Evolutionary conservation across 2,797 vertebrate genomes (phyloP).

Genomic region (Kryptopterus vitreolus): DNA sequence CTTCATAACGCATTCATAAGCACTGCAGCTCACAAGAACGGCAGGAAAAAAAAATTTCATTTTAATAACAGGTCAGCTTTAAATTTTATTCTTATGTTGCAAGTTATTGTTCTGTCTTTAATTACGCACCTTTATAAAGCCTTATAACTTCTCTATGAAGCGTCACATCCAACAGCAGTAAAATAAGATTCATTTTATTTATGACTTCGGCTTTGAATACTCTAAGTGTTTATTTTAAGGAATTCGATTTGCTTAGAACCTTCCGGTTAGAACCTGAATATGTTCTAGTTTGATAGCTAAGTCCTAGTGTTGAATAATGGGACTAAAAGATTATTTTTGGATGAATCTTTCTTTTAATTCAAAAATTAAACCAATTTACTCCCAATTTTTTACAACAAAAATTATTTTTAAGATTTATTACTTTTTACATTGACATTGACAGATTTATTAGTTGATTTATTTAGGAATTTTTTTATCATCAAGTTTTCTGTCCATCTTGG

Average conservation of each 20-base stretch:
- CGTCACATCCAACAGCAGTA: not conserved
- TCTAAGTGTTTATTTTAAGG: too few relatives aligned
- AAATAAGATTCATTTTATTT: not conserved
- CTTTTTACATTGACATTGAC: too few relatives aligned
- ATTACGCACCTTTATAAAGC: not conserved
- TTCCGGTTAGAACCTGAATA: too few relatives aligned
- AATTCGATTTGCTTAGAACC: too few relatives aligned
- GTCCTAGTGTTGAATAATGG: not conserved
- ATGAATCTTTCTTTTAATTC: not conserved
- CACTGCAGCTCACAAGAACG: not conserved
- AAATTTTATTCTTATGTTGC: not conserved
- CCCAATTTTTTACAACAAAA: not conserved
- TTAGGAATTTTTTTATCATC: too few relatives aligned
- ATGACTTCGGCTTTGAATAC: not conserved
- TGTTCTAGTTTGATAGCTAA: too few relatives aligned
- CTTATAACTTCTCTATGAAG: too few relatives aligned
- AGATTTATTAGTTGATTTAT: too few relatives aligned
- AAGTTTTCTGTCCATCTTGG: too few relatives aligned
- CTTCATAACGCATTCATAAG: constrained; percentile 16
- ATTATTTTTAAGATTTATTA: not conserved
- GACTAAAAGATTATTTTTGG: not conserved
- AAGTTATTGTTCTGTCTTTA: not conserved
- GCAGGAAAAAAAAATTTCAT: not conserved
- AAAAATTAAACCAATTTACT: not conserved
- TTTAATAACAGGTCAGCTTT: not conserved